These are phyloP conservation scores for Seriola aureovittata DNA, from an alignment of 2,113 vertebrate genomes.

Conservation along the genomic window DNA sequence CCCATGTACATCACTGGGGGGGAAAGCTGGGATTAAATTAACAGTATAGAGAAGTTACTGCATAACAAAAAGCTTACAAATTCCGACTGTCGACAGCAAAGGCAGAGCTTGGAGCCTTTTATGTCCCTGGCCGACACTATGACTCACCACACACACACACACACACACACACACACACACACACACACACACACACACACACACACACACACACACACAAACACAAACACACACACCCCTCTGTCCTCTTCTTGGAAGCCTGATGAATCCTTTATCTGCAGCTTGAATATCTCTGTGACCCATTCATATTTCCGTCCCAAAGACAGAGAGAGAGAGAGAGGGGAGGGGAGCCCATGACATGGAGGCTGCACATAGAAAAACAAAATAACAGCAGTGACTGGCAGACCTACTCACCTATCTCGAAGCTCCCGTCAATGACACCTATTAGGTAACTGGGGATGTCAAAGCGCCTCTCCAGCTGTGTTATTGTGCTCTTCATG, in stretches of 20 bases:
- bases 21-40: not conserved
- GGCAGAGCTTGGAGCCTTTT: slow-evolving; percentile 7
- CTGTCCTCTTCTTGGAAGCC: slow-evolving; percentile 43
- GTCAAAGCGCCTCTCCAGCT: slow-evolving; percentile 95
- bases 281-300: slow-evolving; percentile 62
- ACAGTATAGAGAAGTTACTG: slow-evolving; percentile 6
- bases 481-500: slow-evolving; percentile 96
- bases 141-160: slow-evolving; percentile 49
- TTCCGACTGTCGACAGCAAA: not conserved
- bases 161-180: slow-evolving; percentile 29
- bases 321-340: slow-evolving; percentile 21
- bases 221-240: slow-evolving; percentile 19
- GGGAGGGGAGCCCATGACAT: slow-evolving; percentile 34
- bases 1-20: not conserved
- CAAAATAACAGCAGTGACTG: slow-evolving; percentile 55
- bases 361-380: slow-evolving; percentile 47
- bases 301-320: slow-evolving; percentile 68
- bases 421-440: slow-evolving; percentile 95
- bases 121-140: slow-evolving; percentile 64
- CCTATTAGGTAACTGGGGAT: slow-evolving; percentile 95
- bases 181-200: not conserved
- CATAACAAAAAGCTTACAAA: slow-evolving; percentile 15
- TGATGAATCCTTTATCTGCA: slow-evolving; percentile 70
- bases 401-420: slow-evolving; percentile 90
- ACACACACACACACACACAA: slow-evolving; percentile 9